Evolutionary conservation across 2,888 invertebrate species (phyloP).

Genomic region (Himalopsyche anomala): DNA sequence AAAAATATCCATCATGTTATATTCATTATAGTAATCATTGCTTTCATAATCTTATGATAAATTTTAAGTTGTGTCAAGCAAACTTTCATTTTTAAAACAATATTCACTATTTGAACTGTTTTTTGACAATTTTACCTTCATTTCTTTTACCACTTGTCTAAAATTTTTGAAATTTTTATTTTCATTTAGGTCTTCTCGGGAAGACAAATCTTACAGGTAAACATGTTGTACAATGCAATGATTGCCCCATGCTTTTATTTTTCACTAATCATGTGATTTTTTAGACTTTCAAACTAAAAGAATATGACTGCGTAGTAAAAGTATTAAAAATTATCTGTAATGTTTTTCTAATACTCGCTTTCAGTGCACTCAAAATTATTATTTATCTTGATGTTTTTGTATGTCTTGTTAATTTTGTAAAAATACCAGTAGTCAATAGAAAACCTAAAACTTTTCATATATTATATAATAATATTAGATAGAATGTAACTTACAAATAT

Average conservation of each 20-base stretch:
- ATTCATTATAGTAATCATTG: no score
- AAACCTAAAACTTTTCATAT: not conserved
- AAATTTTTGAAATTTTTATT: constrained; percentile 55
- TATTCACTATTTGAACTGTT: no score
- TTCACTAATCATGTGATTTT: constrained; percentile 40
- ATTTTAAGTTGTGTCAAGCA: no score
- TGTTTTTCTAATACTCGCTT: constrained; percentile 32
- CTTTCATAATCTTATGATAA: no score
- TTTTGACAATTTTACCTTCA: not conserved
- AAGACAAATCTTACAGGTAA: constrained; percentile 79
- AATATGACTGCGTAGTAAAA: constrained; percentile 37
- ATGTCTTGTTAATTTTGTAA: not conserved
- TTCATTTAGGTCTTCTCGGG: constrained; percentile 77
- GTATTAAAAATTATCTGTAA: not conserved
- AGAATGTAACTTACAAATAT: no score
- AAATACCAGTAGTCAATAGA: not conserved
- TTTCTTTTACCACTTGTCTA: constrained; percentile 17
- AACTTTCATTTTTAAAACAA: no score
- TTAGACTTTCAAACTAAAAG: constrained; percentile 5
- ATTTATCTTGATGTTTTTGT: constrained; percentile 3
- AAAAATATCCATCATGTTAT: no score
- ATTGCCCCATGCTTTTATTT: constrained; percentile 53
- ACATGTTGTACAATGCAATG: constrained; percentile 60
- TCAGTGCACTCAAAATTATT: constrained; percentile 36
- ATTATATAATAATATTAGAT: not conserved